Base-by-base conservation (phyloP, 2,797 vertebrate genomes). In the Avahi laniger region DNA sequence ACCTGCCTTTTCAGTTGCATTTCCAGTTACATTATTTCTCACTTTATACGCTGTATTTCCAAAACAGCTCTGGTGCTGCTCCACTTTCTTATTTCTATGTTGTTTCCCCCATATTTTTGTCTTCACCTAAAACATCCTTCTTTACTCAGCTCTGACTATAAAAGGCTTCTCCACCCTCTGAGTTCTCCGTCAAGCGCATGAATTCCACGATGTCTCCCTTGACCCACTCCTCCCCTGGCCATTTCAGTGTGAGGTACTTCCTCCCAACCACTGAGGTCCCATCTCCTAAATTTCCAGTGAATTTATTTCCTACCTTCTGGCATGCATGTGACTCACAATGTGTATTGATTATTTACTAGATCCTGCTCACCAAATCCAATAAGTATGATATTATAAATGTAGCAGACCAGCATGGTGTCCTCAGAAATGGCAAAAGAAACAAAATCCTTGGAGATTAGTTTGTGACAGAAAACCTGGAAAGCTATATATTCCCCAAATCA, bases 401-500 rank as follows among this genome's bases (percentile, higher is more conserved):
- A 85, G 33, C 4, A 48, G 18, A 24, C 41, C 48, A 57, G 41
- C 22, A 41, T 30, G 15, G 86, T 63, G 9, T 48, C 63, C 12
- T 81, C 24, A 57, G 67, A 72, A 72, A 72, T 86, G 50, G 48
- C 12, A 85, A 2, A 4, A 70, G 67, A 70, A 89, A 89, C 35
- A 93, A 89, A 86, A 75, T 69, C 26, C 17, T 50, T 81, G 4
- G 57, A 80, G 28, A 65, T 70, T 33, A 70, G 20, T 93, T 91
- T 75, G 61, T 73, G 30, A 89, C 61, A 93, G 73, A 63, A 95
- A 90, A 89, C 7, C 41, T 73, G 26, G 10, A 96, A 81, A 26
- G 5, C 54, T 26, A 61, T 17, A 54, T 26, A 78, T 12, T 28
- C 13, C 33, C 75, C 3, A 93, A 76, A 59, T 91, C 38, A 78